Percentiles rank a stretch among this genome's conserved stretches.
These are phyloP conservation scores for Harlomillsia oculata DNA, from an alignment of 1,140 invertebrate species.

Conservation along the genomic window DNA sequence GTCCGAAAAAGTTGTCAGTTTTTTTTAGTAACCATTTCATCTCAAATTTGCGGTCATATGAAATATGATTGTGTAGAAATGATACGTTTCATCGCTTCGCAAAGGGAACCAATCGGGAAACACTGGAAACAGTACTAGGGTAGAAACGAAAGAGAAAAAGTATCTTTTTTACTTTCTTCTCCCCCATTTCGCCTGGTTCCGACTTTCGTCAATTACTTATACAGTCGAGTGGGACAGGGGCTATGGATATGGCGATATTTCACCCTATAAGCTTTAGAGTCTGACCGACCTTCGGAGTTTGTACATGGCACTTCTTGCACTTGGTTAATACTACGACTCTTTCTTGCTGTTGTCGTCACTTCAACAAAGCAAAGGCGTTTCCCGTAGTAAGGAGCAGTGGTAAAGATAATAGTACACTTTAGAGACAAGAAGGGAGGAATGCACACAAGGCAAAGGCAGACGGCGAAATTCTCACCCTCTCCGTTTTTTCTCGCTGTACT, in stretches of 20 bases:
- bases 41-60: no score
- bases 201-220: constrained; percentile 15
- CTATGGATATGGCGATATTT: no score
- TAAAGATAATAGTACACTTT: background rate
- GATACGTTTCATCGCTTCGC: background rate
- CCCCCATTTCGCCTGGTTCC: no score
- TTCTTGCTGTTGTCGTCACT: constrained; percentile 8
- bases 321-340: background rate
- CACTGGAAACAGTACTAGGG: no score
- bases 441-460: no score
- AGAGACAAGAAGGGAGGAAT: no score
- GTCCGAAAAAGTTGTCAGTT: no score
- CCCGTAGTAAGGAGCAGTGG: background rate
- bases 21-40: no score
- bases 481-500: background rate
- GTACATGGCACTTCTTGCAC: constrained; percentile 3
- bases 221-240: no score
- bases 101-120: background rate
- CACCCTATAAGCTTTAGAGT: constrained; percentile 6
- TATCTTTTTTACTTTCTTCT: no score
- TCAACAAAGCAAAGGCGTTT: background rate
- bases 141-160: no score
- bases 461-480: constrained; percentile 20
- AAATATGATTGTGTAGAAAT: background rate
- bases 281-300: constrained; percentile 8